A percentile compares a stretch with the other conserved stretches of the same genome.
Evolutionary conservation across 2,113 vertebrate species (phyloP).

Genomic region (Porphyrio hochstetteri): DNA sequence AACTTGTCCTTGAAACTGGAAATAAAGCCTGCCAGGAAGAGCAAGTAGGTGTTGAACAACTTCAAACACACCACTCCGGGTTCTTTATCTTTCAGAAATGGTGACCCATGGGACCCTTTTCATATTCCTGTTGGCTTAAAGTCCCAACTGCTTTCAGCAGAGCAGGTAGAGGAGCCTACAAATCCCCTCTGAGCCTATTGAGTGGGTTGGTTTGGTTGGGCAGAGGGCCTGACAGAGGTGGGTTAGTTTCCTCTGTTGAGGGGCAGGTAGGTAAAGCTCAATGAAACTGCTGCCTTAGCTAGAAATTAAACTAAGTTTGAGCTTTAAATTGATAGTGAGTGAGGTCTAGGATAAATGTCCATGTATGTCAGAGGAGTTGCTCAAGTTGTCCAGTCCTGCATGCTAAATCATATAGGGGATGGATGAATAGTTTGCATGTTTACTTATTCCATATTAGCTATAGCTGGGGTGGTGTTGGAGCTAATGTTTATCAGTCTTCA

Average conservation of each 20-base stretch:
- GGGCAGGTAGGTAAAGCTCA: not conserved
- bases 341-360: not conserved
- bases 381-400: not conserved
- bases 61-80: not conserved
- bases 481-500: not conserved
- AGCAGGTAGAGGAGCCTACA: not conserved
- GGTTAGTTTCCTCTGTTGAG: not conserved
- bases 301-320: not conserved
- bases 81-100: slow-evolving; percentile 12
- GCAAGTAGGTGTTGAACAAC: not conserved
- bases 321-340: not conserved
- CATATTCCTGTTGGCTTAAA: not conserved
- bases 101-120: not conserved
- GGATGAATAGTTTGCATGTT: not conserved
- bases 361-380: not conserved
- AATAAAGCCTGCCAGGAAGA: not conserved
- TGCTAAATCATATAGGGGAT: fast-evolving
- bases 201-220: not conserved
- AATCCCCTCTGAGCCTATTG: not conserved
- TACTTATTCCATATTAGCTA: not conserved
- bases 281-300: not conserved
- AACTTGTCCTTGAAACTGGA: not conserved
- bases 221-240: not conserved
- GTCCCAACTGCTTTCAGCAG: not conserved
- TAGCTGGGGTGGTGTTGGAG: not conserved